phyloP scores from a whole-genome alignment of 1,140 invertebrate species.

The Harpegnathos saltator region DNA sequence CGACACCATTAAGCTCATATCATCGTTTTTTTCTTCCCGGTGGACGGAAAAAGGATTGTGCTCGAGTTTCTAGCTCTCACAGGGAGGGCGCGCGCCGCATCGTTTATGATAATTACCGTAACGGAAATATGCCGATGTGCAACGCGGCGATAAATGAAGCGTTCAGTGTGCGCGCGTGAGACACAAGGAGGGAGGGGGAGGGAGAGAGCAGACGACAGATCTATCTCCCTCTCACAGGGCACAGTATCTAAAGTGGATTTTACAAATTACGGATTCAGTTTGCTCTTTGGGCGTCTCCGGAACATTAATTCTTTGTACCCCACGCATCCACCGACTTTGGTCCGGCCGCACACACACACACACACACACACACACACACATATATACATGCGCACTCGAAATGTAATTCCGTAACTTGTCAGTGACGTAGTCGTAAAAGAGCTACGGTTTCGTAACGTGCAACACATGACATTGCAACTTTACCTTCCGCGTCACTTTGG shows the following conservation, averaged over 20 bases:
- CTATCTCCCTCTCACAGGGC: too few relatives aligned
- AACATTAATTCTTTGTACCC: too few relatives aligned
- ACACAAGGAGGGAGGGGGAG: too few relatives aligned
- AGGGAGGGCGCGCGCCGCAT: constrained; percentile 33
- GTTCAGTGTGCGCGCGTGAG: not conserved
- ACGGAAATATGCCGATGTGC: constrained; percentile 6
- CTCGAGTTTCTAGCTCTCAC: constrained; percentile 28
- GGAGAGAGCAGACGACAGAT: too few relatives aligned
- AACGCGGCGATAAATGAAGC: not conserved
- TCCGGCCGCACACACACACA: not conserved
- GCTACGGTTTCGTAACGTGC: not conserved
- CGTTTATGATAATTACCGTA: constrained; percentile 49
- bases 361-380: not conserved
- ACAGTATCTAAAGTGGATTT: too few relatives aligned
- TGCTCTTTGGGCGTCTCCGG: too few relatives aligned
- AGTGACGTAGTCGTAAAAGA: not conserved
- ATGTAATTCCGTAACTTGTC: not conserved
- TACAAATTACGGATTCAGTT: too few relatives aligned
- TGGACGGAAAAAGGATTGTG: constrained; percentile 25
- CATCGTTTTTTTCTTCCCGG: constrained; percentile 37
- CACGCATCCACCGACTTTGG: too few relatives aligned
- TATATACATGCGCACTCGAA: too few relatives aligned
- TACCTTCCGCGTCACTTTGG: not conserved
- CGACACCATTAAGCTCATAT: constrained; percentile 52
- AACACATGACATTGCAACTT: not conserved